Conservation (phyloP, 2,888 invertebrate genomes). For the Tineola bisselliella region DNA sequence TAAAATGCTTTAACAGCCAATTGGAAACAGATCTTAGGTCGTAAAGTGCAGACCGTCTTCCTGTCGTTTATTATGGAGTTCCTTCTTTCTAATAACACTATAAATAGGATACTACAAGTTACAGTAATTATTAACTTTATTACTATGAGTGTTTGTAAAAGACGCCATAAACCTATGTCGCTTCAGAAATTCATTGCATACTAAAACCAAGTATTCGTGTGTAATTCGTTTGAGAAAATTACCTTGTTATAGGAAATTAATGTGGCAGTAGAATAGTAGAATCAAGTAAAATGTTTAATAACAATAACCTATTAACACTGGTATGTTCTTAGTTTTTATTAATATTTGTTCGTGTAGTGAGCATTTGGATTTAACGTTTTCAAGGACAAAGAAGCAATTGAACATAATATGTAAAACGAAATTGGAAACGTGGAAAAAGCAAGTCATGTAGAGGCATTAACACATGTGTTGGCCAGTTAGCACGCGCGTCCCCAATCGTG, state of each 20-base stretch:
- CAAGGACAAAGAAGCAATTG: not conserved
- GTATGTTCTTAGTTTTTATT: too few relatives aligned
- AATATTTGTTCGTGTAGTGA: too few relatives aligned
- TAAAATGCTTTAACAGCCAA: constrained; percentile 49
- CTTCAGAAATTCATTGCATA: not conserved
- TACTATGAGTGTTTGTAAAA: constrained; percentile 5
- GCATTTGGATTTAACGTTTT: not conserved
- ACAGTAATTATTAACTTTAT: constrained; percentile 17
- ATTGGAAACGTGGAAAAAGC: constrained; percentile 7
- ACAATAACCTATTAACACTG: too few relatives aligned
- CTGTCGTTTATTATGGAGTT: constrained; percentile 42
- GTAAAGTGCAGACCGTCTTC: constrained; percentile 45
- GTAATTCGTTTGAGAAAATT: not conserved
- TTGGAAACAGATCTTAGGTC: constrained; percentile 43
- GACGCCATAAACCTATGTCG: not conserved
- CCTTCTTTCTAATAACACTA: constrained; percentile 32
- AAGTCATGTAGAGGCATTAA: constrained; percentile 14
- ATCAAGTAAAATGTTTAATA: too few relatives aligned
- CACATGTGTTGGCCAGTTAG: constrained; percentile 32
- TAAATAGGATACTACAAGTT: constrained; percentile 20
- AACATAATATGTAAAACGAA: not conserved
- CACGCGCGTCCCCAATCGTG: constrained; percentile 60
- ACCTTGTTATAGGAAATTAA: not conserved
- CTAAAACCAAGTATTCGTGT: not conserved
- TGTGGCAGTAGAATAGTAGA: too few relatives aligned